Percentiles rank a stretch among this genome's conserved stretches.
Evolutionary conservation across 2,113 vertebrate genomes (phyloP).

Genomic region (Dissostichus mawsoni): DNA sequence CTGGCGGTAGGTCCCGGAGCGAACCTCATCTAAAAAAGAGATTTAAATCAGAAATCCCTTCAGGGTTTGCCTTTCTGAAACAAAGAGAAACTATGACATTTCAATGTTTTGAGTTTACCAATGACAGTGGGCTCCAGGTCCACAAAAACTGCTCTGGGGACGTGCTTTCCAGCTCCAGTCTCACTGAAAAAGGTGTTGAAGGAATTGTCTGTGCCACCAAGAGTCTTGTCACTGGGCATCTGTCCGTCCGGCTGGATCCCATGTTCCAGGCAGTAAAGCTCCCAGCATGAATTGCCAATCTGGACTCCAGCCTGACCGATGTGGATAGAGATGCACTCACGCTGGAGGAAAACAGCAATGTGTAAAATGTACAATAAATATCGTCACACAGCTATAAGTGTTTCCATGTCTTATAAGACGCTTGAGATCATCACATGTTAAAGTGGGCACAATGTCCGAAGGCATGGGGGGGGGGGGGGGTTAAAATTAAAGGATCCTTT

Average conservation of each 20-base stretch:
- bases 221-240: neutral
- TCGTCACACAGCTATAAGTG: too few relatives aligned
- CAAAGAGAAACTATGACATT: too few relatives aligned
- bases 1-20: conserved; percentile 83
- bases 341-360: conserved; percentile 44
- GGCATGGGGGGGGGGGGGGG: too few relatives aligned
- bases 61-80: too few relatives aligned
- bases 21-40: conserved; percentile 84
- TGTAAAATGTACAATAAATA: too few relatives aligned
- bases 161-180: conserved; percentile 3
- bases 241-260: conserved; percentile 80
- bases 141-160: neutral
- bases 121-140: conserved; percentile 13
- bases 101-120: neutral
- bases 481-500: too few relatives aligned
- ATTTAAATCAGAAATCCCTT: too few relatives aligned
- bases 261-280: conserved; percentile 81
- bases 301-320: conserved; percentile 83
- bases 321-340: conserved; percentile 82
- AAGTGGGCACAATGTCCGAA: too few relatives aligned
- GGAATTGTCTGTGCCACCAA: neutral
- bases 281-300: conserved; percentile 83
- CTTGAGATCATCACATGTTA: too few relatives aligned
- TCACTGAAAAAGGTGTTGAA: conserved; percentile 13
- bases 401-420: too few relatives aligned